Base-by-base conservation (phyloP, 2,888 invertebrate genomes). In the Oligia fasciuncula region DNA sequence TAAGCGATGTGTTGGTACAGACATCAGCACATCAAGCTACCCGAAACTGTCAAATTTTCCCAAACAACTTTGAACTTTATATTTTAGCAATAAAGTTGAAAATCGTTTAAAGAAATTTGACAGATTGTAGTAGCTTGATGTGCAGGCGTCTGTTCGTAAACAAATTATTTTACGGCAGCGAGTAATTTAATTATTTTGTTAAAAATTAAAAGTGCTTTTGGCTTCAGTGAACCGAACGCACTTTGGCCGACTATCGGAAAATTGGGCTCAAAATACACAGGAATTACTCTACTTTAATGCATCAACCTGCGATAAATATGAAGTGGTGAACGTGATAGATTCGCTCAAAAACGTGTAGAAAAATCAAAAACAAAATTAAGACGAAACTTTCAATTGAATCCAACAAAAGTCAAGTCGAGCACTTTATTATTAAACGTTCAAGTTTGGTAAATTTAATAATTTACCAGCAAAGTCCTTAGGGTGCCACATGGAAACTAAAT, bases 381-480 rank as follows among this genome's bases (percentile, higher is more conserved):
- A 51, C 51, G 63, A 80, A 84, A 85, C 66, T 85, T 83, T 73
- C 76, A 85, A 90, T 81, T 85, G 84, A 87, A 84, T 89, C 80
- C 62, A 49, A 75, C 75, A 75, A 89, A 88, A 84, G 88, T 80
- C 76, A 84, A 87, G 71, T 76, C 77, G 51, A 66, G 69, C 84
- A 83, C 86, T 84, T 85, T 81, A 84, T 85, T 84, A 81, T 80
- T 79, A 84, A 87, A 81, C 76, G 82, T 77, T 83, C 68, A 83
- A 89, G 86, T 91, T 90, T 87, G 86, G 84, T 87, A 94, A 94
- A 95, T 94, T 94, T 94, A 94, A 95, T 95, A 93, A 93, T 94
- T 94, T 93, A 92, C 89, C 87, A 85, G 77, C 87, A 71, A 85
- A 86, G 90, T 91, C 94, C 91, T 86, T 67, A 77, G 91, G 92